Conservation (phyloP, 2,113 vertebrate species). For the Grammomys dolichurus region DNA sequence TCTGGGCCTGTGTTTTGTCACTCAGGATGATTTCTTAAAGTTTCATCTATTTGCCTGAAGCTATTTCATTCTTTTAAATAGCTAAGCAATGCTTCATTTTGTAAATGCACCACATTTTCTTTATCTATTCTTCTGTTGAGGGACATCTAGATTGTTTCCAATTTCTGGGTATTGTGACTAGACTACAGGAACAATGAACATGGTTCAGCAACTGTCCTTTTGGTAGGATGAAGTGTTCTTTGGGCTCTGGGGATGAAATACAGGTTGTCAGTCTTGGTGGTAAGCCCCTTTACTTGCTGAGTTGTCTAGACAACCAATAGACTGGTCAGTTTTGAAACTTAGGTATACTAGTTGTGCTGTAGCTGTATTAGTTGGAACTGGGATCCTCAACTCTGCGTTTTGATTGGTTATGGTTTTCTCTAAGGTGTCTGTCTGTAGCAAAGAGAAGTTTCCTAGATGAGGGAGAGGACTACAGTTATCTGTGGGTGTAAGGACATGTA, state of each 20-base stretch:
- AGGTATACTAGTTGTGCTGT: not conserved
- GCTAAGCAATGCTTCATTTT: not conserved
- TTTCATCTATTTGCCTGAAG: not conserved
- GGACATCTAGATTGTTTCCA: not conserved
- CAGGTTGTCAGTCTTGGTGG: not conserved
- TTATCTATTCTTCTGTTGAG: not conserved
- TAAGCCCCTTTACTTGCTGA: not conserved
- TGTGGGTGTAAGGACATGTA: not conserved
- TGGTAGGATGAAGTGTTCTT: not conserved
- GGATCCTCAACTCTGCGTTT: not conserved
- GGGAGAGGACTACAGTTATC: not conserved
- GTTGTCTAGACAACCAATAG: not conserved
- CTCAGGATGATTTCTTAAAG: not conserved
- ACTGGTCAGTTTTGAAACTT: not conserved
- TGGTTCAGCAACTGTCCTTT: not conserved
- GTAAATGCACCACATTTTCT: not conserved
- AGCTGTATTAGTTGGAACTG: not conserved
- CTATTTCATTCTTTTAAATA: not conserved
- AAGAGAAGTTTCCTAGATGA: not conserved
- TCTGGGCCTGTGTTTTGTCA: not conserved
- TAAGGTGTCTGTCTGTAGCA: not conserved
- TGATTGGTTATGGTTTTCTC: not conserved
- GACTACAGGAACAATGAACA: not conserved
- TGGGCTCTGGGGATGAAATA: not conserved
- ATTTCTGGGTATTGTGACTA: not conserved